These are phyloP conservation scores for Falco berigora DNA, from an alignment of 2,797 vertebrate species.

Conservation along the genomic window DNA sequence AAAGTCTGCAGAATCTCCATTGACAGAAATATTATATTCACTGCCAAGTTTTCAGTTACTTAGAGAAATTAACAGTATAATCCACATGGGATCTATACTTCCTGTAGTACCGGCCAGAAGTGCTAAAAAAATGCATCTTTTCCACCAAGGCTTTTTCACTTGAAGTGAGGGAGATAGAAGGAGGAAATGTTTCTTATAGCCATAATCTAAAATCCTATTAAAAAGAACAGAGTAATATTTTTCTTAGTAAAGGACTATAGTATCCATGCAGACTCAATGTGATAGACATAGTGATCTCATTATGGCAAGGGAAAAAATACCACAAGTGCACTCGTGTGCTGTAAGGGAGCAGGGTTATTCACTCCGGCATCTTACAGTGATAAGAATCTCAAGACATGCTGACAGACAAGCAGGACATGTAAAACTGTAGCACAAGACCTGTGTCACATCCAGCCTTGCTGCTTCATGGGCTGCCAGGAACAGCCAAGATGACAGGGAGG, in stretches of 20 bases:
- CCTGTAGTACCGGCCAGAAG: background rate
- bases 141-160: background rate
- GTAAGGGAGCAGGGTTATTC: background rate
- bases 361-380: background rate
- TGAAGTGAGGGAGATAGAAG: background rate
- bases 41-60: background rate
- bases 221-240: background rate
- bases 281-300: background rate
- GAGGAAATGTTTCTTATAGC: background rate
- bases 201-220: background rate
- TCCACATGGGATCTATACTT: background rate
- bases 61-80: background rate
- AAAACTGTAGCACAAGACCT: background rate
- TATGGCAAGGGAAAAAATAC: background rate
- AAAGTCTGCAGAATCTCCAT: background rate
- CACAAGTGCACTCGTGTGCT: background rate
- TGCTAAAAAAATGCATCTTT: background rate
- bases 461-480: background rate
- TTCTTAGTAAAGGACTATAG: background rate
- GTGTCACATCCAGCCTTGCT: background rate
- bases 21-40: background rate
- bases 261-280: background rate
- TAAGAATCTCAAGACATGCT: background rate
- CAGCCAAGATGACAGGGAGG: fast-evolving
- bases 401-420: background rate